Base-by-base conservation (phyloP, 1,140 invertebrate genomes). In the Argopecten irradians region DNA sequence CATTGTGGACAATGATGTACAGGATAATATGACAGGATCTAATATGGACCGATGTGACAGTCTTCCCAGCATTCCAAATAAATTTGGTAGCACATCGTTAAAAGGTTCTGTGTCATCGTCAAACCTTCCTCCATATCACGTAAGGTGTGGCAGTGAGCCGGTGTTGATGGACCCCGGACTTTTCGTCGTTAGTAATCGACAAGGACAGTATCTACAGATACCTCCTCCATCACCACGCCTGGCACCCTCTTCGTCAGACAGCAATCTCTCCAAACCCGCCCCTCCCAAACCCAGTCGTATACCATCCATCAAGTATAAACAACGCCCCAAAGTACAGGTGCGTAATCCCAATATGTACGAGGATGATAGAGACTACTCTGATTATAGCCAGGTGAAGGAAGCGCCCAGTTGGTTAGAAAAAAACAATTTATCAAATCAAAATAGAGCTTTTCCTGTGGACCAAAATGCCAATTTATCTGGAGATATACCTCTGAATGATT, bases 251-350 rank as follows among this genome's bases (percentile, higher is more conserved):
- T 90, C 89, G 13, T 94, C 94, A n/a, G 95, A 95, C 41, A 93
- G 93, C 89, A 90, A 93, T 86, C 89, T 95, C 16, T 88, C 87
- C 82, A 94, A 92, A 89, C 88, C 93, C 22, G 97, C 97, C 13
- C 97, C 97, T 14, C 97, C 97, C 0, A 98, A 97, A 95, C 97
- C 97, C 8, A 97, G 97, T 36, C 94, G 97, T 88, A 94, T 97
- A 86, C 97, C 97, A 22, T 96, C 95, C 0, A 89, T 95, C 13
- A 95, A 94, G 83, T 93, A 93, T 82, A 93, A 92, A 82, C 91
- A 93, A 22, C 89, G 92, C 33, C 95, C 95, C 9, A 83, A 89
- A n/a, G 91, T 95, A 11, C 86, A 86, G 28, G 91, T 94, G 7
- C 87, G 94, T 34, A 93, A 94, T 85, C 86, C 86, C 28, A 89